phyloP scores from a whole-genome alignment of 2,888 invertebrate genomes.

The Xestoiulus laeticollis region DNA sequence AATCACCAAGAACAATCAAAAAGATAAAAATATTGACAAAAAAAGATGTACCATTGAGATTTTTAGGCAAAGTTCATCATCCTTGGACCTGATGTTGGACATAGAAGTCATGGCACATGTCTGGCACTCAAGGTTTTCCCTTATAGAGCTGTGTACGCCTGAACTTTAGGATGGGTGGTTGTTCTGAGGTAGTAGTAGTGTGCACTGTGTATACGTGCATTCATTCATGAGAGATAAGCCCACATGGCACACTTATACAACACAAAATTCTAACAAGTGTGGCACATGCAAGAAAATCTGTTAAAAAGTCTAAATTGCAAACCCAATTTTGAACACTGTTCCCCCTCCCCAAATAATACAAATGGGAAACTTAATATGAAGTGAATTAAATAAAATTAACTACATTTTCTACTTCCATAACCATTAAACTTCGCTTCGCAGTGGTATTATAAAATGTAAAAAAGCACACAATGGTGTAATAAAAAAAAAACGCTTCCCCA shows the following conservation, averaged over 20 bases:
- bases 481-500: background rate
- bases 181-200: constrained; percentile 51
- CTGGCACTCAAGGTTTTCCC: constrained; percentile 51
- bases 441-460: background rate
- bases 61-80: constrained; percentile 46
- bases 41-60: constrained; percentile 50
- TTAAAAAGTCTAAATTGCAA: background rate
- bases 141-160: constrained; percentile 49
- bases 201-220: constrained; percentile 53
- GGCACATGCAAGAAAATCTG: constrained; percentile 25
- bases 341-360: background rate
- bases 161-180: constrained; percentile 50
- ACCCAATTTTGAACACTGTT: constrained; percentile 19
- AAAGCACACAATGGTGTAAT: background rate
- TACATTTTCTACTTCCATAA: background rate
- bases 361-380: background rate
- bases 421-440: background rate
- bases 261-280: constrained; percentile 38
- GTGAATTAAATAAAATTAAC: background rate
- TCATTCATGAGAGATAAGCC: constrained; percentile 50
- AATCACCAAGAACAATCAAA: constrained; percentile 44
- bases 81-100: constrained; percentile 27
- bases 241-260: constrained; percentile 38
- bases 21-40: constrained; percentile 44
- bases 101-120: constrained; percentile 48